A percentile compares a stretch with the other conserved stretches of the same genome.
Evolutionary conservation across 2,888 invertebrate genomes (phyloP).

Genomic region (Drosophila prostipennis): DNA sequence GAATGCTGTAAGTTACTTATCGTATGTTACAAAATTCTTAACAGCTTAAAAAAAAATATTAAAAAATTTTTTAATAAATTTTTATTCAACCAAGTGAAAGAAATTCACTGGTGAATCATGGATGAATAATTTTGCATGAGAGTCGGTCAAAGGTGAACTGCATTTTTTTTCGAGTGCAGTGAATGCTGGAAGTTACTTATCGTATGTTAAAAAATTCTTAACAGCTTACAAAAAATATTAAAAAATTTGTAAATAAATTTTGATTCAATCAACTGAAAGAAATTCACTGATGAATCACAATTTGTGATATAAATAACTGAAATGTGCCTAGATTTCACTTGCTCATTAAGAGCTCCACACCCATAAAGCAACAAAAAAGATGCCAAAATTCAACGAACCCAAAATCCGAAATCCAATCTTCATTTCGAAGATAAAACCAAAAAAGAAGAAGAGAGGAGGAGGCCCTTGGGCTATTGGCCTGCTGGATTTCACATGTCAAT

Average conservation of each 20-base stretch:
- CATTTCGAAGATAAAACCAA: slow-evolving; percentile 10
- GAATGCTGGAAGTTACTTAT: too few relatives aligned
- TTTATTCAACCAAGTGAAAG: background rate
- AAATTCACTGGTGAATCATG: background rate
- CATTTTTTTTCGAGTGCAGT: slow-evolving; percentile 1
- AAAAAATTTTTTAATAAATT: too few relatives aligned
- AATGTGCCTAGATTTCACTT: slow-evolving; percentile 16
- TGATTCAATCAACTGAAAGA: background rate
- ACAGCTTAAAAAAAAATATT: too few relatives aligned
- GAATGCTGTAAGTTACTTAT: too few relatives aligned
- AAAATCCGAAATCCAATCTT: slow-evolving; percentile 8
- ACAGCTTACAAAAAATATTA: too few relatives aligned
- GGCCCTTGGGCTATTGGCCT: slow-evolving; percentile 61
- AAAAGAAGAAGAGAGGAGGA: background rate
- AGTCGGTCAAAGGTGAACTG: slow-evolving; percentile 11
- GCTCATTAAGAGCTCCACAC: slow-evolving; percentile 17
- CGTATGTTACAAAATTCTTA: too few relatives aligned
- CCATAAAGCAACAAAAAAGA: background rate
- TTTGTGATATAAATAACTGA: background rate
- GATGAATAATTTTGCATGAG: slow-evolving; percentile 12
- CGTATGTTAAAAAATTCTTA: too few relatives aligned
- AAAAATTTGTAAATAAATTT: too few relatives aligned
- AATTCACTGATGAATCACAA: background rate
- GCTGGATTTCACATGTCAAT: slow-evolving; percentile 78
- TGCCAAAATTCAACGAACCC: slow-evolving; percentile 12